Base-by-base conservation (phyloP, 1,140 invertebrate genomes). In the Drepana arcuata region DNA sequence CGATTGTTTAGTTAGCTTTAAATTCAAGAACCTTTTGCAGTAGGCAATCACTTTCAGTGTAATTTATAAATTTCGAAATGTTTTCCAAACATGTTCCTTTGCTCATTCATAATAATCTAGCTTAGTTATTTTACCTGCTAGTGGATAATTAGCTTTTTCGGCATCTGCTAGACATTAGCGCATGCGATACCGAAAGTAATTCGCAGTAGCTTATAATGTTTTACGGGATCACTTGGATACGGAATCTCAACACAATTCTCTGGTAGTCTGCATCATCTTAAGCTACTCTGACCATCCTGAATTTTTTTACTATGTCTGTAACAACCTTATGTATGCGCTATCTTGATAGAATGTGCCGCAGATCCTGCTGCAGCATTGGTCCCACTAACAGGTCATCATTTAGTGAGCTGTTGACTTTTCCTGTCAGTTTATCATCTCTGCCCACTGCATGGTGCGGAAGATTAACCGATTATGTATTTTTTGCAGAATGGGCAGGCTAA, bases 271-370 rank as follows among this genome's bases (percentile, higher is more conserved):
- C 35, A 18, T 60, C 34, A 25, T 78, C 45, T 9, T 52, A n/a
- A n/a, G n/a, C n/a, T n/a, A n/a, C n/a, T n/a, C n/a, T n/a, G n/a
- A n/a, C n/a, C 45, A 10, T 36, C 28, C 33, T 69, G 58, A 2
- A 83, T 67, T 82, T 83, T 37, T 80, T 80, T 21, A 57, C 43
- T 2, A 82, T 67, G 43, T 82, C 75, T 9, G 59, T 59, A 1
- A 56, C 40, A 26, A 64, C 53, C 27, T 14, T 14, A 49, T 77
- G 50, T 11, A 16, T 18, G 27, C 80, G 21, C 57, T 81, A 84
- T 12, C 67, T 43, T 6, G 80, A 34, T 3, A 85, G 11, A 33
- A 18, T n/a, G n/a, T n/a, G n/a, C n/a, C n/a, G n/a, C n/a, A n/a
- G n/a, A n/a, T 83, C 65, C 15, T 58, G 51, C 31, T 80, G 73